Percentiles rank a stretch among this genome's conserved stretches.
Conservation (phyloP, 2,113 vertebrate genomes). For the Okapia johnstoni region DNA sequence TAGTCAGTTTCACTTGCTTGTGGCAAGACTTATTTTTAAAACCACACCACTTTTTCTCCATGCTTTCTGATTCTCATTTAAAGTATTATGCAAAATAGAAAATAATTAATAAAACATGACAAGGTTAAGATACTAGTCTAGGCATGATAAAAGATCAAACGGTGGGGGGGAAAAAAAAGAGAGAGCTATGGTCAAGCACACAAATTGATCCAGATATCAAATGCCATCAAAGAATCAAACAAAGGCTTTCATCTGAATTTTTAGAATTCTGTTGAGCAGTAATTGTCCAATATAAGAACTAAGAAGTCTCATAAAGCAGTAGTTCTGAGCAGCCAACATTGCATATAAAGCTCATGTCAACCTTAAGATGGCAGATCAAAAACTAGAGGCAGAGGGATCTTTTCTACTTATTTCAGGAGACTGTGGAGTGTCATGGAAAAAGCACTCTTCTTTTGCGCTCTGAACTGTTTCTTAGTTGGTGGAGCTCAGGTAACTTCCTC, state of each 20-base stretch:
- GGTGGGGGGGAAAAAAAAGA: not conserved
- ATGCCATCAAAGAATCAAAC: not conserved
- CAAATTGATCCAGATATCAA: slow-evolving; percentile 1
- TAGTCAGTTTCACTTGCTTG: not conserved
- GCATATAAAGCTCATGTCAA: not conserved
- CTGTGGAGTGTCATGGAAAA: not conserved
- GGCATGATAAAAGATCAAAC: not conserved
- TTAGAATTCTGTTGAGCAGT: not conserved
- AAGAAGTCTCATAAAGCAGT: not conserved
- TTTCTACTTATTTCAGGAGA: not conserved
- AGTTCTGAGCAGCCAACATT: not conserved
- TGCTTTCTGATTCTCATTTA: not conserved
- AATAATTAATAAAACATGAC: not conserved
- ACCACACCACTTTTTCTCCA: not conserved
- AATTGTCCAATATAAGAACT: not conserved
- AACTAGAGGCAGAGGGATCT: not conserved
- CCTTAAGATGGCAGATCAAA: not conserved
- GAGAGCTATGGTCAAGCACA: not conserved
- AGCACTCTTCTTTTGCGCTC: not conserved
- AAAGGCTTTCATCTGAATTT: not conserved
- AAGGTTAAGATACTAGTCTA: not conserved
- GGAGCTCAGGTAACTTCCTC: not conserved
- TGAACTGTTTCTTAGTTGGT: not conserved
- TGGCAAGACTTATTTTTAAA: not conserved
- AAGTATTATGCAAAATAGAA: not conserved